Evolutionary conservation across 2,888 invertebrate genomes (phyloP).

Genomic region (Chromoteleia sp.): DNA sequence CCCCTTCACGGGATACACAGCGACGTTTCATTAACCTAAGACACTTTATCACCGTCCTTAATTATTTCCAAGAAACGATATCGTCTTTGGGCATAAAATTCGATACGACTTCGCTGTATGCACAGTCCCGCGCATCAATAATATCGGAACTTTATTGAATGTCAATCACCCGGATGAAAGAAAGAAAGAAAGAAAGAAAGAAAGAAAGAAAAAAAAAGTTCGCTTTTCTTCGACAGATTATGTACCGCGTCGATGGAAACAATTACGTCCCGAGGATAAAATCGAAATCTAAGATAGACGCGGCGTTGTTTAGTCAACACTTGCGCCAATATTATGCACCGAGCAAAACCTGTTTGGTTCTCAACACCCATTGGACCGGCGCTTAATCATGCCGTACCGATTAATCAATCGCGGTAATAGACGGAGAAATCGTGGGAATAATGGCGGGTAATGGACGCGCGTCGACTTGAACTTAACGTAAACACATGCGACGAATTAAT

Average conservation of each 20-base stretch:
- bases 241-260: slow-evolving; percentile 35
- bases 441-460: slow-evolving; percentile 67
- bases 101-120: neutral
- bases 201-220: no score
- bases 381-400: slow-evolving; percentile 72
- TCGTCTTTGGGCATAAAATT: slow-evolving; percentile 35
- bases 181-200: slow-evolving; percentile 7
- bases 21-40: slow-evolving; percentile 77
- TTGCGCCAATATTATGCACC: slow-evolving; percentile 40
- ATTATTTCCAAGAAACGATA: slow-evolving; percentile 75
- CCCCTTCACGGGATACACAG: slow-evolving; percentile 72
- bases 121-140: neutral
- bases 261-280: slow-evolving; percentile 52
- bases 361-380: slow-evolving; percentile 68
- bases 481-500: slow-evolving; percentile 54
- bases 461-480: slow-evolving; percentile 12
- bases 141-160: slow-evolving; percentile 33
- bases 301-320: slow-evolving; percentile 56
- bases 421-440: slow-evolving; percentile 76
- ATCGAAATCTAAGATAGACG: slow-evolving; percentile 41
- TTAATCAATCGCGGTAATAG: slow-evolving; percentile 75
- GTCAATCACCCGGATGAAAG: slow-evolving; percentile 26
- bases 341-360: slow-evolving; percentile 54
- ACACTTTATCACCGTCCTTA: slow-evolving; percentile 77
- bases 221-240: slow-evolving; percentile 2